Evolutionary conservation across 1,140 invertebrate genomes (phyloP), one percentile per base, ranked within the genome.

Genomic region (Trissolcus basalis): DNA sequence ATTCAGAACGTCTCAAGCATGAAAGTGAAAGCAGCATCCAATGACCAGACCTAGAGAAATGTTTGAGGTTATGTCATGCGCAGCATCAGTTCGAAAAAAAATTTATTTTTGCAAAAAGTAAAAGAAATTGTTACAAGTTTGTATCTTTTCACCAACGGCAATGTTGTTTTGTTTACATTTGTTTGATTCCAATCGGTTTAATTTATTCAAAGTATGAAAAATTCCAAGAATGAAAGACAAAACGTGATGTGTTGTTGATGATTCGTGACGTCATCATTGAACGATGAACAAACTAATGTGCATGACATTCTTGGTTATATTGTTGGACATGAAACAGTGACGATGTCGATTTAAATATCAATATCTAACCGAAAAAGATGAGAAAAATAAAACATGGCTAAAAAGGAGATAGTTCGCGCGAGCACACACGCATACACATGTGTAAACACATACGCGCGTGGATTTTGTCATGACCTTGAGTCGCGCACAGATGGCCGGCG

Each of bases 381-480:
- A n/a, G n/a, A n/a, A n/a, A n/a, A n/a, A n/a, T n/a, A n/a, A 10
- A 8, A 13, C 47, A 14, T 53, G 16, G 54, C 39, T 10, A 19
- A 16, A 35, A 41, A 48, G 39, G 55, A 33, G 35, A n/a, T n/a
- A n/a, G n/a, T n/a, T n/a, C n/a, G n/a, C n/a, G n/a, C n/a, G n/a
- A n/a, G n/a, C n/a, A n/a, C n/a, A n/a, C n/a, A n/a, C n/a, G 36
- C 12, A 33, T 6, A 19, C 51, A 56, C 70, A 68, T 58, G 63
- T 67, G 61, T 47, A 43, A 44, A 12, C 33, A 36, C 35, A 27
- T 60, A 50, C 59, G 55, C 47, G 48, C 55, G 13, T 32, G 33
- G 27, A 32, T 27, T 43, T 32, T 67, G 19, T 49, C 53, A 27
- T 68, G 71, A 75, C 72, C 72, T 75, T 75, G 72, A 75, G 35